Base-by-base conservation (phyloP, 2,113 vertebrate genomes). In the Cyprichromis sp. region DNA sequence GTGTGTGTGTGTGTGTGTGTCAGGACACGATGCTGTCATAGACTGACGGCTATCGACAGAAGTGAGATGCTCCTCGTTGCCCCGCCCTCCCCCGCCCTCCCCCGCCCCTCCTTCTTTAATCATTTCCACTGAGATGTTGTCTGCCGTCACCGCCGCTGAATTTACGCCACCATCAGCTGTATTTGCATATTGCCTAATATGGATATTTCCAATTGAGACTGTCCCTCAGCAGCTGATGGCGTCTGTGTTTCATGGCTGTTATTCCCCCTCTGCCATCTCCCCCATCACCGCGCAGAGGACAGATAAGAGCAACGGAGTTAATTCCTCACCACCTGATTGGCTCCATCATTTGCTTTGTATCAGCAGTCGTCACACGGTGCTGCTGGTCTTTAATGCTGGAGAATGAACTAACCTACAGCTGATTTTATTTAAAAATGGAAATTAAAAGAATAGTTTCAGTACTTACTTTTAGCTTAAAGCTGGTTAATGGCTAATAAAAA, bases 101-200 rank as follows among this genome's bases (percentile, higher is more conserved):
- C 21, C 21, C 21, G 66, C 79, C 47, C 81, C 82, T 53, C 81
- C 45, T 71, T 68, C 94, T 96, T 96, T 96, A 97, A 97, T 97
- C 95, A 96, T 95, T 86, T 80, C 83, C 57, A 36, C 95, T 87
- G 87, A 92, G 95, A 94, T 95, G 95, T 95, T 93, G 95, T 95
- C 94, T 89, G 91, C 96, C 94, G 94, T 95, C 95, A 94, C 87
- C 85, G 83, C 87, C 81, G 10, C 80, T 47, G 73, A 95, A 97
- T 97, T 97, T 97, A 97, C 95, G 93, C 90, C 89, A 76, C 95
- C 95, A 95, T 96, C 96, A 95, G 89, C 88, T 16, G 71, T 91
- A 96, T 97, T 96, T 96, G 96, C 96, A 96, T 96, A 95, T 95
- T 95, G 88, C 95, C 96, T 95, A 96, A 96, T 97, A 96, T 95